Base-by-base conservation (phyloP, 1,140 invertebrate species). In the Episyrphus balteatus region DNA sequence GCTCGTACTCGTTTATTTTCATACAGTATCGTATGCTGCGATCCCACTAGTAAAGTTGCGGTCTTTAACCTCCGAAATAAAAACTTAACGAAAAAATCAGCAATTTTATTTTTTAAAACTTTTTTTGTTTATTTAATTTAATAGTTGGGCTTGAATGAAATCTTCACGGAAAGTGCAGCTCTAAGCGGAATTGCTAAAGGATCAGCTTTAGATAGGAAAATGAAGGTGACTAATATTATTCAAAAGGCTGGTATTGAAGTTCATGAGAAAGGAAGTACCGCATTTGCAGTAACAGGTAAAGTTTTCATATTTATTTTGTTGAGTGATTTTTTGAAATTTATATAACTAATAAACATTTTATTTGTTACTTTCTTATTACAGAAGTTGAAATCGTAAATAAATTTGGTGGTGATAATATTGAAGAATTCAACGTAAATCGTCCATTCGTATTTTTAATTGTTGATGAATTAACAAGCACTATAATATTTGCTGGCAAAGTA, bases 211-310 rank as follows among this genome's bases (percentile, higher is more conserved):
- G 56, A 63, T 2, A 67, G 66, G 17, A 69, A 72, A 32, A 59
- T 87, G 12, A 71, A 74, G 26, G 78, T 92, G 0, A 82, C 83
- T 0, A 78, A 83, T 49, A 75, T 91, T 13, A 51, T 90, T 19
- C 90, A 92, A 59, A 85, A 89, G 57, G 75, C 82, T 39, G 88
- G 84, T 43, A 83, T 94, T 33, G 82, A 86, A 61, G 79, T 92
- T 2, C 86, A 88, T 57, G 90, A 94, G 68, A 70, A 86, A 53
- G 89, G 89, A 37, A 90, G 79, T 32, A 74, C 77, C 5, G 86
- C 83, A 5, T 86, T 77, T 57, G 81, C 82, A 0, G 81, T 83
- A 8, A 89, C 88, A 49, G 83, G 19, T 32, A 44, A 31, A 7
- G 3, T n/a, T 26, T n/a, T 26, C 21, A 26, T 5, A 51, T 42